Percentiles rank a stretch among this genome's conserved stretches.
Evolutionary conservation across 2,797 vertebrate species (phyloP).

Genomic region (Bufotes viridis): DNA sequence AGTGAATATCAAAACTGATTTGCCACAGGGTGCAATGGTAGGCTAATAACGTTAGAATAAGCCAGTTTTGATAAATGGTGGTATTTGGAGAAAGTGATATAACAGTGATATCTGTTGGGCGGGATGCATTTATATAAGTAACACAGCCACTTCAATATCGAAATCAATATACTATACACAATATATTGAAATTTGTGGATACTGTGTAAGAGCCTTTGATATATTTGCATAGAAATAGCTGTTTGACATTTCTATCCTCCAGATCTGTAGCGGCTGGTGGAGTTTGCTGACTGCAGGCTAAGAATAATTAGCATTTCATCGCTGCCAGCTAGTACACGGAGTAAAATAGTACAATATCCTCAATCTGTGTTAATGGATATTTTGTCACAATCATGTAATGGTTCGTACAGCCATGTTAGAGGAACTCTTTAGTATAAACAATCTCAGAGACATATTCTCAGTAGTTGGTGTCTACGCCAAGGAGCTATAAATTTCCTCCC

Average conservation of each 20-base stretch:
- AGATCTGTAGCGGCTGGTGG: neutral
- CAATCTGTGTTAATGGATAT: neutral
- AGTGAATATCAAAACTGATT: too few relatives aligned
- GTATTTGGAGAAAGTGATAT: too few relatives aligned
- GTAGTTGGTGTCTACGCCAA: constrained; percentile 2
- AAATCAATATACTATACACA: constrained; percentile 41
- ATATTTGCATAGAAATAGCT: constrained; percentile 56
- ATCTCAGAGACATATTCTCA: neutral
- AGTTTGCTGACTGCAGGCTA: neutral
- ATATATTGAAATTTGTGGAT: constrained; percentile 29
- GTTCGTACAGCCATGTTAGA: neutral
- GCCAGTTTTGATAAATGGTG: too few relatives aligned
- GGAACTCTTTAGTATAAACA: neutral
- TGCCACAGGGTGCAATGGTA: too few relatives aligned
- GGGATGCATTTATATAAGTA: too few relatives aligned
- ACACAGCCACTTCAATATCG: neutral
- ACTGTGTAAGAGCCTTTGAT: neutral
- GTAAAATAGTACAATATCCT: neutral
- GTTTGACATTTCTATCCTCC: constrained; percentile 44
- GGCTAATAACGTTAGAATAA: too few relatives aligned
- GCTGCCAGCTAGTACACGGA: neutral
- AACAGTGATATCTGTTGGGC: too few relatives aligned
- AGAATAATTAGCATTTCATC: constrained; percentile 23
- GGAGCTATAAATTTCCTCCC: constrained; percentile 4
- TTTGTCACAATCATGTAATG: neutral